Conservation (phyloP, 1,140 invertebrate species). For the Panonychus citri region DNA sequence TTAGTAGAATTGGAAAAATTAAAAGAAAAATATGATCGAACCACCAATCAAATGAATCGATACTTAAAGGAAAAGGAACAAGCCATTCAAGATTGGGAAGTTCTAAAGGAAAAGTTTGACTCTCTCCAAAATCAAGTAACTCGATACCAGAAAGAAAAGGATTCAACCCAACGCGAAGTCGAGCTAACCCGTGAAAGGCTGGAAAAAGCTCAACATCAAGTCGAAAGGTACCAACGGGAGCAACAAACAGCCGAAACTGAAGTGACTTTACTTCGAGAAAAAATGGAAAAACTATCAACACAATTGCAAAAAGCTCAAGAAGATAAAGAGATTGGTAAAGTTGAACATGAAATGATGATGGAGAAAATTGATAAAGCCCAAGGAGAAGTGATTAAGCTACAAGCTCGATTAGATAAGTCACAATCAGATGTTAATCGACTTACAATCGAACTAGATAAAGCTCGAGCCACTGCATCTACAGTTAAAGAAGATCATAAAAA, state of each 20-base stretch:
- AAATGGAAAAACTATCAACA: slow-evolving; percentile 58
- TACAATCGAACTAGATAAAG: slow-evolving; percentile 62
- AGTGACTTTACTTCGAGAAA: slow-evolving; percentile 62
- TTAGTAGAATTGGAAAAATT: slow-evolving; percentile 58
- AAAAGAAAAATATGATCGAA: slow-evolving; percentile 65
- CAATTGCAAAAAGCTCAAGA: slow-evolving; percentile 53
- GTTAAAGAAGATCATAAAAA: slow-evolving; percentile 60
- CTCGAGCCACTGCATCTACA: slow-evolving; percentile 47
- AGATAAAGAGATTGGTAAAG: slow-evolving; percentile 60
- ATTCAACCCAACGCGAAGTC: slow-evolving; percentile 54
- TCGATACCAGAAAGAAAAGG: slow-evolving; percentile 58
- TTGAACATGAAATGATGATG: slow-evolving; percentile 70
- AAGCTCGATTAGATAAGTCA: slow-evolving; percentile 58
- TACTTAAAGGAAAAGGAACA: slow-evolving; percentile 65
- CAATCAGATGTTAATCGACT: slow-evolving; percentile 62
- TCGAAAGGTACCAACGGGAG: slow-evolving; percentile 37
- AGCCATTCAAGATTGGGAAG: slow-evolving; percentile 50
- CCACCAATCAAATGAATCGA: slow-evolving; percentile 40
- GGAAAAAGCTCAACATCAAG: slow-evolving; percentile 39
- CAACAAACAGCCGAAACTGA: slow-evolving; percentile 58
- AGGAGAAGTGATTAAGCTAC: slow-evolving; percentile 60
- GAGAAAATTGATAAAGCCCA: slow-evolving; percentile 76
- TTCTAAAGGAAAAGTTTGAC: slow-evolving; percentile 52
- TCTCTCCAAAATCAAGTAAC: slow-evolving; percentile 47
- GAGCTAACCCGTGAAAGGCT: slow-evolving; percentile 62